Base-by-base conservation (phyloP, 2,888 invertebrate species). In the Nysson spinosus region DNA sequence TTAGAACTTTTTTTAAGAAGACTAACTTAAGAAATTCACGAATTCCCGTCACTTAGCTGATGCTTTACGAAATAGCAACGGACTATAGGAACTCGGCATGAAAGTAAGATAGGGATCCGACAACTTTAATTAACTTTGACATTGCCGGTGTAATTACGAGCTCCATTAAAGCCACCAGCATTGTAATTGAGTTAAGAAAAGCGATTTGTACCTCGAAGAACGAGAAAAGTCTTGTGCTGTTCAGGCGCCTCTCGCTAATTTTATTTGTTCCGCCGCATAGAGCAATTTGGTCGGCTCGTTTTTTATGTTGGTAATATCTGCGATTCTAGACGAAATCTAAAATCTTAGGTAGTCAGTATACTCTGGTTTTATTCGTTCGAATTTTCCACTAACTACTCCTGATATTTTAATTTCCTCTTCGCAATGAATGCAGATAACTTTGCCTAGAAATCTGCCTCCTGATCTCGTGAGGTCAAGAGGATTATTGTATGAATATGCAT, bases 91-190 rank as follows among this genome's bases (percentile, higher is more conserved):
- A 61, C 47, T 66, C 69, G 66, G 66, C 68, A 75, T 71, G 76
- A 73, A 76, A 76, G 69, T 69, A 44, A 72, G 76, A 76, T 76
- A 76, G 76, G 67, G 71, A 76, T 76, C 76, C 76, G 69, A 71
- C 76, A 76, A 76, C 65, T 76, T 76, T 76, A 76, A 76, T 76
- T 76, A 76, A 76, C 76, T 76, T 76, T 76, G 76, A 76, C 76
- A 76, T 76, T 76, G 76, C 76, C 73, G 71, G 40, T 60, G 71
- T 69, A 76, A 76, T 76, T 76, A 67, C 64, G 66, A 49, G 68
- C 71, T 69, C 73, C 73, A 73, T 76, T 76, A 76, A 71, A 76
- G 61, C 56, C 66, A 40, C 52, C 69, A 64, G 69, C 68, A 76
- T 76, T 73, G 73, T 76, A 76, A 76, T 76, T 76, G 76, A 76